Conservation (phyloP, 2,113 vertebrate species). For the Leucopsar rothschildi region DNA sequence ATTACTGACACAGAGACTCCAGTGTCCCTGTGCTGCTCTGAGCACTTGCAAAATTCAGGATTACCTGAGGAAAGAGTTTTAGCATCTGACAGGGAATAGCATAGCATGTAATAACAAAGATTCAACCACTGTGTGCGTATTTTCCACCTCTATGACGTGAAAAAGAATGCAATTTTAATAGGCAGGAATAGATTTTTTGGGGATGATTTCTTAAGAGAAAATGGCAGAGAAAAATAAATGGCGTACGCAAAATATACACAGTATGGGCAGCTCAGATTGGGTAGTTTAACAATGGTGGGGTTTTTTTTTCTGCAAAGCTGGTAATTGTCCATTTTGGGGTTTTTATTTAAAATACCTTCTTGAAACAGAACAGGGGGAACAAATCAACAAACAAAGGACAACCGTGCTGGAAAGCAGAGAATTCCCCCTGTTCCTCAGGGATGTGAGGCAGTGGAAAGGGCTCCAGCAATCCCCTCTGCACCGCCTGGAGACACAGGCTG, state of each 20-base stretch:
- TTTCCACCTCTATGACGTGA: neutral
- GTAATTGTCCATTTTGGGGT: neutral
- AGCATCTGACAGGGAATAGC: neutral
- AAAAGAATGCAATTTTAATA: neutral
- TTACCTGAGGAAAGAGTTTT: neutral
- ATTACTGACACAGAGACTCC: neutral
- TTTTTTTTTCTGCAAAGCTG: neutral
- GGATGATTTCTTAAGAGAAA: neutral
- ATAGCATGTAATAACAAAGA: neutral
- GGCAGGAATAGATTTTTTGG: neutral
- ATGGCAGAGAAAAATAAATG: neutral
- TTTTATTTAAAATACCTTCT: slow-evolving; percentile 10
- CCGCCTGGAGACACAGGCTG: neutral
- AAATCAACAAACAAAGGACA: slow-evolving; percentile 19
- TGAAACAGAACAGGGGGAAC: neutral
- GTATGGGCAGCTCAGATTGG: neutral
- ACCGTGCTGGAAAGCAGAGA: neutral
- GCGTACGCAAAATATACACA: neutral
- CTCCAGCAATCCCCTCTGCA: neutral
- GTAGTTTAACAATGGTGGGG: neutral
- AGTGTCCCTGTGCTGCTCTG: neutral
- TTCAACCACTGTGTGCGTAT: neutral
- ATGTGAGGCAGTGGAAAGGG: neutral
- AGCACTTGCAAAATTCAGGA: neutral
- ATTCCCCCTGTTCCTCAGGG: neutral